A percentile compares a stretch with the other conserved stretches of the same genome.
These are phyloP conservation scores for Pseudorasbora parva DNA, from an alignment of 2,113 vertebrate genomes.

Conservation along the genomic window DNA sequence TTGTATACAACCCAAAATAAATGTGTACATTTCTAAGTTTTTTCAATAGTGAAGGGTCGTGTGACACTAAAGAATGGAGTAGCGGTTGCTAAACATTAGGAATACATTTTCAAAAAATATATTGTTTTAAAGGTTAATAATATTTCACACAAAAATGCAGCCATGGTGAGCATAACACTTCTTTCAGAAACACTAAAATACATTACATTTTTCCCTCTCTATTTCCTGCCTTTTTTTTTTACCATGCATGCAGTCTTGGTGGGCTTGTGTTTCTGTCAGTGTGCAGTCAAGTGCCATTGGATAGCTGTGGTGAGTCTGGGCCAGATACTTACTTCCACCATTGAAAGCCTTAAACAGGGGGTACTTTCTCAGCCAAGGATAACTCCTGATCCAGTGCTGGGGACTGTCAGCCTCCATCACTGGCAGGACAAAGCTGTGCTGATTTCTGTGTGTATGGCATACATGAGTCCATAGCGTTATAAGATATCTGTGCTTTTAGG, in stretches of 20 bases:
- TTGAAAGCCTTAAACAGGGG: conserved; percentile 35
- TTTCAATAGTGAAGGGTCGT: no score
- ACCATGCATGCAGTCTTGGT: not conserved
- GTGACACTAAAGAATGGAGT: not conserved
- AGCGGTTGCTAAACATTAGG: not conserved
- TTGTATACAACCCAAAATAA: not conserved
- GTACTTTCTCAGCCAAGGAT: conserved; percentile 50
- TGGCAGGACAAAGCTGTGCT: conserved; percentile 19
- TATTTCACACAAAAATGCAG: not conserved
- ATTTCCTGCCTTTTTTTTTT: not conserved
- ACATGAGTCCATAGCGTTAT: not conserved
- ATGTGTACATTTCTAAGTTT: no score
- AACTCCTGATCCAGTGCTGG: conserved; percentile 18
- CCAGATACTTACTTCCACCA: conserved; percentile 35
- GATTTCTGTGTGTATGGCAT: not conserved
- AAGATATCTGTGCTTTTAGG: conserved; percentile 27
- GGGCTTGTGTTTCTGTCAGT: conserved; percentile 32
- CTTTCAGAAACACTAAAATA: not conserved
- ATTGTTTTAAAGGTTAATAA: no score
- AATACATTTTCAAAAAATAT: not conserved
- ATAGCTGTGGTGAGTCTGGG: conserved; percentile 23
- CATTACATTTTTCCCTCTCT: not conserved
- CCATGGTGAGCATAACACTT: not conserved
- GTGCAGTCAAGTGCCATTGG: not conserved
- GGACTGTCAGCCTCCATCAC: conserved; percentile 29